phyloP scores from a whole-genome alignment of 2,888 invertebrate species.

The Synanthedon formicaeformis region DNA sequence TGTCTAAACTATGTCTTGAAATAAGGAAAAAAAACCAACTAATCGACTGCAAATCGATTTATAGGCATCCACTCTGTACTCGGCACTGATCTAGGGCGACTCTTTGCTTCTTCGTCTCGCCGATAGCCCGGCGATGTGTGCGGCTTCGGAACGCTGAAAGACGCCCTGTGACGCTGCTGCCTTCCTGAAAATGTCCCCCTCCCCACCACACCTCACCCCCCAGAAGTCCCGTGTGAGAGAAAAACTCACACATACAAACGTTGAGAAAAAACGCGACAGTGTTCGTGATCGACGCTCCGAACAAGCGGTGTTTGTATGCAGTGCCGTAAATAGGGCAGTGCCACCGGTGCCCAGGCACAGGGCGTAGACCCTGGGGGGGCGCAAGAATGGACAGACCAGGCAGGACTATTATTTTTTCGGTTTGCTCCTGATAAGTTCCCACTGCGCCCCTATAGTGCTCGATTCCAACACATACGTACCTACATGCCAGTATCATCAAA shows the following conservation, averaged over 20 bases:
- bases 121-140: slow-evolving; percentile 65
- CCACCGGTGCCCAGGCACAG: too few species aligned
- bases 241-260: slow-evolving; percentile 28
- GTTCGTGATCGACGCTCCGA: slow-evolving; percentile 30
- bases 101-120: slow-evolving; percentile 67
- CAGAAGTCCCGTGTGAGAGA: slow-evolving; percentile 18
- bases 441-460: too few species aligned
- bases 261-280: slow-evolving; percentile 44
- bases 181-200: slow-evolving; percentile 66
- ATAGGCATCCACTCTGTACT: neutral
- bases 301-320: slow-evolving; percentile 12
- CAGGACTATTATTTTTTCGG: too few species aligned
- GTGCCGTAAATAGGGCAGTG: too few species aligned
- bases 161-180: slow-evolving; percentile 62
- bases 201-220: slow-evolving; percentile 22
- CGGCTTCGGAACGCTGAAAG: slow-evolving; percentile 65
- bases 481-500: too few species aligned
- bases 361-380: too few species aligned
- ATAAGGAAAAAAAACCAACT: neutral
- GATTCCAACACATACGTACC: too few species aligned
- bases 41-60: neutral
- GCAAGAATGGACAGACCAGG: too few species aligned
- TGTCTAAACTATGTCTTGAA: neutral
- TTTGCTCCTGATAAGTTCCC: too few species aligned
- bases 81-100: slow-evolving; percentile 22